Evolutionary conservation across 2,113 vertebrate species (phyloP), one percentile per base, ranked within the genome.

Genomic region (Epinephelus fuscoguttatus): DNA sequence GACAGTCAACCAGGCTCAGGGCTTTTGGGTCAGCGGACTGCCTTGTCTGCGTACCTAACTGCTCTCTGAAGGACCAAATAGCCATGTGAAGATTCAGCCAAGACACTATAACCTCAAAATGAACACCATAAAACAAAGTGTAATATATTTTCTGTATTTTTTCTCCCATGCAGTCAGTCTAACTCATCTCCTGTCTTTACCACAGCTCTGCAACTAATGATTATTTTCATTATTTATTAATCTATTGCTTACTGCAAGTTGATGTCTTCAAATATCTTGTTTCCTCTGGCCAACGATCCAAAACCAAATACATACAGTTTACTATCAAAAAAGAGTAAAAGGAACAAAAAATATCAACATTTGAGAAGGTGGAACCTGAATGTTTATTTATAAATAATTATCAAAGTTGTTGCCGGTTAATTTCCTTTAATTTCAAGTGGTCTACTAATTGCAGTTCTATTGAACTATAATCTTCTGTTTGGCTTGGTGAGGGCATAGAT

Each of bases 1-100:
- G 85, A 91, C 90, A 72, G 84, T 69, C 82, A 70, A 67, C 75
- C 33, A 59, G 67, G 50, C 70, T 52, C 56, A 19, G 78, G 60
- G 71, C 60, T 33, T 55, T 21, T 66, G 77, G 88, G 89, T 93
- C 88, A 86, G 21, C 53, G 7, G 69, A 15, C 55, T 42, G 66
- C 49, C 78, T 56, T 14, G 40, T 87, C 64, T 10, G 61, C 62
- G 68, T 15, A 59, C 73, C 42, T 27, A 21, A 30, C 47, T 69
- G 50, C 15, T 74, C 52, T 56, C 18, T n/a, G 74, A 45, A 33
- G 23, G 11, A 17, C 23, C 30, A 63, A 27, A n/a, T 8, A 33
- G 76, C 42, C 17, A 18, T 30, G 15, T 59, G 27, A 18, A 66
- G 47, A 60, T 25, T 47, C 10, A 12, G 23, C 70, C 7, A 14